Conservation (phyloP, 2,113 vertebrate species). For the Corydoras sp. region DNA sequence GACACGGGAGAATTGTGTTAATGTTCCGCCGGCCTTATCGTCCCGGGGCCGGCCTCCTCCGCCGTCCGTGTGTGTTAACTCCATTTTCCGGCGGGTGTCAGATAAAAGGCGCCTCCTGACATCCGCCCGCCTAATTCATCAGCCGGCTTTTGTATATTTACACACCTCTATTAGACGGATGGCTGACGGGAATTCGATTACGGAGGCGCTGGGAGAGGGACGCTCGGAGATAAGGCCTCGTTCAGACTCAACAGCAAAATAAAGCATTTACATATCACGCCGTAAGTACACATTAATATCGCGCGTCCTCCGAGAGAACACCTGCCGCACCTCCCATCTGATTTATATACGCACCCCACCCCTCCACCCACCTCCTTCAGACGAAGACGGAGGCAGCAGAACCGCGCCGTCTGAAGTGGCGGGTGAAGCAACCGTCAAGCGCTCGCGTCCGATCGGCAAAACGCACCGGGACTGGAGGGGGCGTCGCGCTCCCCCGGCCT, state of each 20-base stretch:
- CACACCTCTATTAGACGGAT: conserved; percentile 18
- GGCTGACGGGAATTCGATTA: conserved; percentile 30
- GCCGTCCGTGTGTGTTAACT: conserved; percentile 31
- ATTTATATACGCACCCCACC: conserved; percentile 1
- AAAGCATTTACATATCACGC: conserved; percentile 21
- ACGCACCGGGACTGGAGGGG: no score
- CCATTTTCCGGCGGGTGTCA: conserved; percentile 33
- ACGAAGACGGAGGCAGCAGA: no score
- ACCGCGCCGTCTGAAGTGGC: no score
- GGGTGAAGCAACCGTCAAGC: no score
- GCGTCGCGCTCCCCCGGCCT: no score
- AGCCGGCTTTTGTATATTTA: conserved; percentile 34
- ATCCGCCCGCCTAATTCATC: conserved; percentile 58
- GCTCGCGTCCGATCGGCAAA: no score
- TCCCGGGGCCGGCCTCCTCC: conserved; percentile 26
- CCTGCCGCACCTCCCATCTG: neutral
- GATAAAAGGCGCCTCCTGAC: conserved; percentile 47
- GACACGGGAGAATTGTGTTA: conserved; percentile 42
- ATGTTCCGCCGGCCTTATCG: conserved; percentile 25
- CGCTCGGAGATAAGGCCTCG: no score
- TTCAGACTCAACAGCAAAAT: no score
- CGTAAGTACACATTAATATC: conserved; percentile 25
- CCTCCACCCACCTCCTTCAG: no score
- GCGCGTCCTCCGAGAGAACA: conserved; percentile 14
- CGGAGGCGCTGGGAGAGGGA: no score